phyloP scores from a whole-genome alignment of 2,113 vertebrate species.

The Nothoprocta perdicaria region DNA sequence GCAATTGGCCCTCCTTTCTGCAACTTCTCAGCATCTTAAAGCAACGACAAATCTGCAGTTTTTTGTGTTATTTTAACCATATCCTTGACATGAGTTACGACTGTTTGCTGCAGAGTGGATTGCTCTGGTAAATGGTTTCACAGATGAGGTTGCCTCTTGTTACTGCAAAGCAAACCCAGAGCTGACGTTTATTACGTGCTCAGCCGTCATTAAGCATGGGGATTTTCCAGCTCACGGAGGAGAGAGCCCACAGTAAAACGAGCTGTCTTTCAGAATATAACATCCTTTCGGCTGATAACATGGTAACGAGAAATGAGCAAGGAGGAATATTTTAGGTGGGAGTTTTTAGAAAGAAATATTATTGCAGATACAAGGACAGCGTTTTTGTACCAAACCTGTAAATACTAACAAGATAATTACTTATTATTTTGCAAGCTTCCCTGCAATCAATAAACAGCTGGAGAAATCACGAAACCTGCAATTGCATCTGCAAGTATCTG shows the following conservation, averaged over 20 bases:
- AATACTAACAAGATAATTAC: background rate
- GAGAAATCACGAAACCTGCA: background rate
- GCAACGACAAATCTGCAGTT: background rate
- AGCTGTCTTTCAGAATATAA: background rate
- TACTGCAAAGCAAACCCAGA: background rate
- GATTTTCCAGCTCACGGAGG: conserved; percentile 11
- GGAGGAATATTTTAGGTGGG: background rate
- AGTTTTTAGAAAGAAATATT: background rate
- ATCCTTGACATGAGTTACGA: background rate
- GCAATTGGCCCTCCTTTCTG: background rate
- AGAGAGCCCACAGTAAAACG: background rate
- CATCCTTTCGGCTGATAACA: background rate
- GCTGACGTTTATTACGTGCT: background rate
- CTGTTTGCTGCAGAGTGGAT: background rate
- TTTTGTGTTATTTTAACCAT: background rate
- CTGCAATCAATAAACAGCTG: background rate
- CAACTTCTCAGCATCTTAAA: background rate
- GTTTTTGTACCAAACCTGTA: background rate
- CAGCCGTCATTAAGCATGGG: background rate
- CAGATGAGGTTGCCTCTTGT: background rate
- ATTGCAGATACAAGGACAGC: background rate
- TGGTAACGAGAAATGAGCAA: background rate
- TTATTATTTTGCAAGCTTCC: background rate
- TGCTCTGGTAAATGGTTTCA: background rate
- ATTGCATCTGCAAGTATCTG: background rate